Percentiles rank a stretch among this genome's conserved stretches.
Conservation (phyloP, 2,888 invertebrate genomes). For the Drosophila rubida region DNA sequence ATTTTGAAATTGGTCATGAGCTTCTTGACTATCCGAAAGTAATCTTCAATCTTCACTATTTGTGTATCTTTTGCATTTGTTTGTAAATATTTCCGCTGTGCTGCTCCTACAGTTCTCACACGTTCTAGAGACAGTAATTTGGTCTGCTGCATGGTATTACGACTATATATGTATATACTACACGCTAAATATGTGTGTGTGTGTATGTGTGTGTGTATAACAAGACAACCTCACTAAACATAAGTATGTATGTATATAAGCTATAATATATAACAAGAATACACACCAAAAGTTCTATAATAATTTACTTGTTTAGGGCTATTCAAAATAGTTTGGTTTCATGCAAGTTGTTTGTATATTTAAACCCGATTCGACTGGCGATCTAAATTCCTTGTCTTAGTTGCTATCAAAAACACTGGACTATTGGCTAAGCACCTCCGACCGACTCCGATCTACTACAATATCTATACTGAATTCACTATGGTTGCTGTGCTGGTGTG, state of each 20-base stretch:
- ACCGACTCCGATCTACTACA: neutral
- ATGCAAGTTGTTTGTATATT: neutral
- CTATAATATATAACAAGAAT: constrained; percentile 71
- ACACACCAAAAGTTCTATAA: constrained; percentile 62
- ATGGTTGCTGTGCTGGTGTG: constrained; percentile 21
- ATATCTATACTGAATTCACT: constrained; percentile 12
- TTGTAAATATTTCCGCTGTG: constrained; percentile 58
- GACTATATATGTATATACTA: constrained; percentile 35
- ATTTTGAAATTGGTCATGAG: constrained; percentile 55
- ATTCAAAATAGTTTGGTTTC: constrained; percentile 69
- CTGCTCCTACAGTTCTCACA: constrained; percentile 35
- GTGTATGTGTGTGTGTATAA: constrained; percentile 60
- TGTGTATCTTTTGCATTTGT: constrained; percentile 7
- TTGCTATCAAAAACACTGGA: constrained; percentile 64
- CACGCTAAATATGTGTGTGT: constrained; percentile 50
- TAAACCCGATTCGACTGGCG: constrained; percentile 64
- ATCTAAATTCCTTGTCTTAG: constrained; percentile 69
- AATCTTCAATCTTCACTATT: constrained; percentile 18
- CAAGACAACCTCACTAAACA: constrained; percentile 78
- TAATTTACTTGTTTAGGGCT: constrained; percentile 24
- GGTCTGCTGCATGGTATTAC: constrained; percentile 58
- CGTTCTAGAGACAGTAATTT: constrained; percentile 58
- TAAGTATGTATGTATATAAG: constrained; percentile 56
- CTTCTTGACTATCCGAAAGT: constrained; percentile 29
- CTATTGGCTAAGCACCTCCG: constrained; percentile 54